Conservation (phyloP, 2,797 vertebrate genomes). For the Phataginus tricuspis region DNA sequence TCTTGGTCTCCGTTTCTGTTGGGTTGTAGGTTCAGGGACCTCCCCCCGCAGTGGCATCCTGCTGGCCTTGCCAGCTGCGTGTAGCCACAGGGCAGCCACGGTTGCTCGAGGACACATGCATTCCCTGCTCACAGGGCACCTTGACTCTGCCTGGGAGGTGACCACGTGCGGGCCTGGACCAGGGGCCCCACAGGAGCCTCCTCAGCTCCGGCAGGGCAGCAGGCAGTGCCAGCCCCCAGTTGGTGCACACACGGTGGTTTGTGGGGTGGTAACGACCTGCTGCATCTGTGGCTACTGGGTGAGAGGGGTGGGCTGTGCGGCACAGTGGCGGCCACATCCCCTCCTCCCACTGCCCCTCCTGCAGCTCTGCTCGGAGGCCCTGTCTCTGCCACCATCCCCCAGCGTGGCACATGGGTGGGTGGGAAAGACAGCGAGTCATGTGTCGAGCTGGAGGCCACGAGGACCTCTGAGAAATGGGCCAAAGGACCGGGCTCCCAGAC, state of each 20-base stretch:
- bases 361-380: neutral
- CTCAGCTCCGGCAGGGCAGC: neutral
- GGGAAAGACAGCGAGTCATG: rapidly evolving
- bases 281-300: neutral
- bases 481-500: rapidly evolving
- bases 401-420: rapidly evolving
- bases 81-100: rapidly evolving
- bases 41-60: rapidly evolving
- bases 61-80: rapidly evolving
- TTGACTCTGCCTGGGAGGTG: neutral
- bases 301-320: neutral
- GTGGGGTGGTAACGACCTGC: rapidly evolving
- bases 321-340: rapidly evolving
- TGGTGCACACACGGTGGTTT: rapidly evolving
- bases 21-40: neutral
- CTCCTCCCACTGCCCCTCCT: neutral
- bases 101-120: neutral
- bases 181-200: too few relatives aligned
- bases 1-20: too few relatives aligned
- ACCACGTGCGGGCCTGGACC: rapidly evolving
- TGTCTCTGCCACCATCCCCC: rapidly evolving
- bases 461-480: rapidly evolving
- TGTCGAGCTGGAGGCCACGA: neutral
- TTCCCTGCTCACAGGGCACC: neutral
- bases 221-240: neutral